Evolutionary conservation across 2,888 invertebrate species (phyloP).

Genomic region (Pilophorus perplexus): DNA sequence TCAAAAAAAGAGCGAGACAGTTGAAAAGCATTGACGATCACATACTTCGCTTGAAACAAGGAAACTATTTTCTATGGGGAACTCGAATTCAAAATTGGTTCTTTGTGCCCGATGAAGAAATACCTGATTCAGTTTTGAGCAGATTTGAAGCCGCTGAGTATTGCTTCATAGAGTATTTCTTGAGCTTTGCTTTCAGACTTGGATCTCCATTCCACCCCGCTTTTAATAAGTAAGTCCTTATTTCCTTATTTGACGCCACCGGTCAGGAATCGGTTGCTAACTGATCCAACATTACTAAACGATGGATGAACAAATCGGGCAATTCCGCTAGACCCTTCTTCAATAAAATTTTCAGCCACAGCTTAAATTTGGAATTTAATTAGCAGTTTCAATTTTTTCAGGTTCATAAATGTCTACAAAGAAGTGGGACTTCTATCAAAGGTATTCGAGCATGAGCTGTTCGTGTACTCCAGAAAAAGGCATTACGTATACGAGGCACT

Average conservation of each 20-base stretch:
- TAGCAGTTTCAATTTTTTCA: too few relatives aligned
- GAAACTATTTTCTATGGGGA: slow-evolving; percentile 22
- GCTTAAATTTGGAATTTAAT: too few relatives aligned
- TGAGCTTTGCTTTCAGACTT: slow-evolving; percentile 33
- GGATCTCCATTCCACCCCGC: slow-evolving; percentile 15
- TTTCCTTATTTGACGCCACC: too few relatives aligned
- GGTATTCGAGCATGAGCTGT: neutral
- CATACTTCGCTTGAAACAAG: neutral
- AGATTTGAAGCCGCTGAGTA: slow-evolving; percentile 19
- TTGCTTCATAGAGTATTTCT: slow-evolving; percentile 40
- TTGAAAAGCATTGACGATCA: slow-evolving; percentile 10
- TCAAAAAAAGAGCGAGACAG: slow-evolving; percentile 5
- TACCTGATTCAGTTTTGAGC: slow-evolving; percentile 9
- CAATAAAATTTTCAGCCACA: too few relatives aligned
- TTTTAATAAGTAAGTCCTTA: slow-evolving; percentile 15
- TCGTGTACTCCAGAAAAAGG: neutral
- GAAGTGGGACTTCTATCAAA: slow-evolving; percentile 21
- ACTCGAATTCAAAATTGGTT: slow-evolving; percentile 12
- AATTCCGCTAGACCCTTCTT: too few relatives aligned
- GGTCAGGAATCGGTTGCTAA: too few relatives aligned
- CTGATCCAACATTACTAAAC: too few relatives aligned
- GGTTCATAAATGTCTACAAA: slow-evolving; percentile 10
- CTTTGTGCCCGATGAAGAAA: slow-evolving; percentile 27
- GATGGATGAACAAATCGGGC: too few relatives aligned
- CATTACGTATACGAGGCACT: slow-evolving; percentile 1